phyloP scores from a whole-genome alignment of 2,888 invertebrate species.

The Latrodectus hesperus region DNA sequence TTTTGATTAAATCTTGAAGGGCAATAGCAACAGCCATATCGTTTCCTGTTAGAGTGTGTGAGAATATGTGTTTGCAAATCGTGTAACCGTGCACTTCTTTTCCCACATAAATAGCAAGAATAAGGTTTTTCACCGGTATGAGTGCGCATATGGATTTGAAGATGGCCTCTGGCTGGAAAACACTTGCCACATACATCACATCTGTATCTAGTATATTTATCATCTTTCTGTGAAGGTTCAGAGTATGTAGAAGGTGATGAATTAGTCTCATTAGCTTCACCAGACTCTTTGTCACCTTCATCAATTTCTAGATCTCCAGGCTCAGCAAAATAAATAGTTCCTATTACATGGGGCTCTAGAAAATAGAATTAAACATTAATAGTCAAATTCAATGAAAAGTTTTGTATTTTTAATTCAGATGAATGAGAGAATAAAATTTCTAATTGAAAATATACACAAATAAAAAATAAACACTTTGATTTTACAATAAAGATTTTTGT shows the following conservation, averaged over 20 bases:
- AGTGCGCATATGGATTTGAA: slow-evolving; percentile 32
- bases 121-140: slow-evolving; percentile 41
- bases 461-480: too few species aligned
- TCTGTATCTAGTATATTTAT: background rate
- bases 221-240: background rate
- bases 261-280: background rate
- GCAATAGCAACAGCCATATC: slow-evolving; percentile 17
- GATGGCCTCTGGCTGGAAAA: slow-evolving; percentile 2
- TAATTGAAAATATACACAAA: too few species aligned
- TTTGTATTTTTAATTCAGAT: too few species aligned
- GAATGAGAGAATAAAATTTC: too few species aligned
- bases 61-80: slow-evolving; percentile 16
- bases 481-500: too few species aligned
- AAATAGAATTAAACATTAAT: too few species aligned
- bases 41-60: slow-evolving; percentile 19
- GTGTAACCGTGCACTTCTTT: slow-evolving; percentile 6
- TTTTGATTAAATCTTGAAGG: slow-evolving; percentile 4
- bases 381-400: too few species aligned
- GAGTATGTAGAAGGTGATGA: background rate
- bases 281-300: too few species aligned
- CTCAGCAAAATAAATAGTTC: too few species aligned
- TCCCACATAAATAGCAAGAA: slow-evolving; percentile 33
- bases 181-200: slow-evolving; percentile 10
- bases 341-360: too few species aligned
- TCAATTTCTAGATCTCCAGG: too few species aligned